Percentiles rank a stretch among this genome's conserved stretches.
Evolutionary conservation across 2,797 vertebrate species (phyloP).

Genomic region (Limnodromus scolopaceus): DNA sequence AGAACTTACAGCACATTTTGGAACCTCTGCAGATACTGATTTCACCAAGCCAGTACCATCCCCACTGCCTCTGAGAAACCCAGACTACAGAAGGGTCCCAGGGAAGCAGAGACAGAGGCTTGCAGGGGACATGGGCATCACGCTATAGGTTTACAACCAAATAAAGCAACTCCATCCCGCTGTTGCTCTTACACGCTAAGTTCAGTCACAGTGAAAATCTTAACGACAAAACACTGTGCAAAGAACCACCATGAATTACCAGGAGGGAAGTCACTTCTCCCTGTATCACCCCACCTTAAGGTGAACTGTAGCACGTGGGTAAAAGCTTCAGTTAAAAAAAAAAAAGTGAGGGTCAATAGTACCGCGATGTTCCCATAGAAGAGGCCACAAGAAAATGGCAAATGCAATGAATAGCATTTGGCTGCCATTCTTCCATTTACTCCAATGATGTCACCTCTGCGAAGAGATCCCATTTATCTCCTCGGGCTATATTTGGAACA

Average conservation of each 20-base stretch:
- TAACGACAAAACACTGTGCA: neutral
- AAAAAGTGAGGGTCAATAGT: neutral
- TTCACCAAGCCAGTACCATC: neutral
- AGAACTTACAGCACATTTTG: neutral
- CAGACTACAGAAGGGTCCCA: neutral
- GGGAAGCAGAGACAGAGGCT: neutral
- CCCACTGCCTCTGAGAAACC: accelerated
- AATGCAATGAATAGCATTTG: neutral
- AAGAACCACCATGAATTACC: neutral
- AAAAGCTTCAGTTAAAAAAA: neutral
- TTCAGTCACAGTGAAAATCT: neutral
- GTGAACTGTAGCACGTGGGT: neutral
- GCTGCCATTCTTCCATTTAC: neutral
- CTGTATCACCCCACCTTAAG: neutral
- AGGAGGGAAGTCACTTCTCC: neutral
- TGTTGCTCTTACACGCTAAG: accelerated
- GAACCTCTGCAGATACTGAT: neutral
- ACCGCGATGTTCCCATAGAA: accelerated
- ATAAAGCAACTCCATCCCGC: neutral
- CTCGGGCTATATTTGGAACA: neutral
- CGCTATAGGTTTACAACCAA: accelerated
- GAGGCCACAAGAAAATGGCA: neutral
- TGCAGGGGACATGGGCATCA: neutral
- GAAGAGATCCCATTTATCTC: neutral
- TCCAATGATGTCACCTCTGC: neutral